Conservation (phyloP, 2,797 vertebrate genomes). For the Periparus ater region DNA sequence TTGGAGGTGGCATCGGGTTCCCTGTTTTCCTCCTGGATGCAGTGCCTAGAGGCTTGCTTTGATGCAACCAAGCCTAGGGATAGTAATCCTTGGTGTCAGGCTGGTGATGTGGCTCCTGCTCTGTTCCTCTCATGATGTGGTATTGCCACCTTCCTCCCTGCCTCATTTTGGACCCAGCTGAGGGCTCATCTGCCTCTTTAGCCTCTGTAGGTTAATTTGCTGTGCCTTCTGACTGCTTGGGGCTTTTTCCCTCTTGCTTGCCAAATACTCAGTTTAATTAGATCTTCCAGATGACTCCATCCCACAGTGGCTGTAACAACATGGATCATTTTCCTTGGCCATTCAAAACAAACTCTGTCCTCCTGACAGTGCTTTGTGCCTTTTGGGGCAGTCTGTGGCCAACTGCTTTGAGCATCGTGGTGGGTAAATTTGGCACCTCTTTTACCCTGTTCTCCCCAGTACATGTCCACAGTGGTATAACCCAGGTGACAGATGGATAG, state of each 20-base stretch:
- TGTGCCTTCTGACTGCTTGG: neutral
- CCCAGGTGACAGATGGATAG: neutral
- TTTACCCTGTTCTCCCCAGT: neutral
- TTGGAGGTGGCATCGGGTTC: neutral
- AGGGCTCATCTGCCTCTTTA: neutral
- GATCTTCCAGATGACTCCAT: constrained; percentile 9
- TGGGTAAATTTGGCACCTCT: neutral
- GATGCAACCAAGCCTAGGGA: rapidly evolving
- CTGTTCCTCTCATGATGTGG: neutral
- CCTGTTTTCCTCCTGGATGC: neutral
- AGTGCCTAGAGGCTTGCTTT: neutral
- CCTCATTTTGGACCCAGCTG: neutral
- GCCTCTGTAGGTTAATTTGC: neutral
- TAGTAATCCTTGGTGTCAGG: neutral
- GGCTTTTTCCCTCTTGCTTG: rapidly evolving
- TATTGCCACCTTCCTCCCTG: neutral
- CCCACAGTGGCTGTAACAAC: neutral
- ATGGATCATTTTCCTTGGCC: constrained; percentile 5
- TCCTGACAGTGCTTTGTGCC: neutral
- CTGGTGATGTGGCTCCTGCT: neutral
- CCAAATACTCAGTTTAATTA: neutral
- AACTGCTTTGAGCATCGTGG: rapidly evolving
- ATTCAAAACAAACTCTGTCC: neutral
- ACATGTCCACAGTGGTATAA: neutral
- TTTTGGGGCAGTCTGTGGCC: neutral